phyloP scores from a whole-genome alignment of 2,888 invertebrate species.

The Plutella xylostella region DNA sequence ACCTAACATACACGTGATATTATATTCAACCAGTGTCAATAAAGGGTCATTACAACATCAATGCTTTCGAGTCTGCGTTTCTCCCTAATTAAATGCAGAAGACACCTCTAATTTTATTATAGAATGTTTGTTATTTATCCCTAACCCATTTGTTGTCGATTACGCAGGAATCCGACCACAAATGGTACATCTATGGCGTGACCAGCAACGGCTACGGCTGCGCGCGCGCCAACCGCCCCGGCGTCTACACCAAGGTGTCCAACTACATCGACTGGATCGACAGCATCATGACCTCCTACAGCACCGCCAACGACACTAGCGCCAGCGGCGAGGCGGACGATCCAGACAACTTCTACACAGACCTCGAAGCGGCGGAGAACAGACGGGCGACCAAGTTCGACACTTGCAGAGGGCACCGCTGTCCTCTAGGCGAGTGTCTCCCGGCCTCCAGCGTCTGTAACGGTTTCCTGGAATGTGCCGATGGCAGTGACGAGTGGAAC shows the following conservation, averaged over 20 bases:
- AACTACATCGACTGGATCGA: constrained; percentile 82
- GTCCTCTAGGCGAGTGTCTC: constrained; percentile 81
- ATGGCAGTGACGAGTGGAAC: constrained; percentile 78
- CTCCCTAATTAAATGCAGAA: no score
- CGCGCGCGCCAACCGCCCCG: constrained; percentile 81
- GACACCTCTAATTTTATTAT: no score
- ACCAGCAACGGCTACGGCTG: constrained; percentile 87
- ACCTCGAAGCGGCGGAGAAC: constrained; percentile 55
- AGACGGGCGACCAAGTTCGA: constrained; percentile 37
- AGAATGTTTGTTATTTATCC: constrained; percentile 2
- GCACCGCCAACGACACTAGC: constrained; percentile 32
- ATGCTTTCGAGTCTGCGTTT: no score
- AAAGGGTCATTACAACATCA: no score
- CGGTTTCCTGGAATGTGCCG: constrained; percentile 81
- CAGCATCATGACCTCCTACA: constrained; percentile 53
- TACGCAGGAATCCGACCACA: constrained; percentile 48
- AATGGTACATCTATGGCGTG: constrained; percentile 73
- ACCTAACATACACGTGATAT: no score
- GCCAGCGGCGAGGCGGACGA: constrained; percentile 27
- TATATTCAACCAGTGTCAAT: no score
- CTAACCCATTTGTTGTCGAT: neutral
- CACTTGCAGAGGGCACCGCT: constrained; percentile 76
- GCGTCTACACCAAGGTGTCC: constrained; percentile 84
- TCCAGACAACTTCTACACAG: constrained; percentile 45
- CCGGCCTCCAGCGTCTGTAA: constrained; percentile 79